These are phyloP conservation scores for Takifugu ocellatus DNA, from an alignment of 2,797 vertebrate species.

Conservation along the genomic window DNA sequence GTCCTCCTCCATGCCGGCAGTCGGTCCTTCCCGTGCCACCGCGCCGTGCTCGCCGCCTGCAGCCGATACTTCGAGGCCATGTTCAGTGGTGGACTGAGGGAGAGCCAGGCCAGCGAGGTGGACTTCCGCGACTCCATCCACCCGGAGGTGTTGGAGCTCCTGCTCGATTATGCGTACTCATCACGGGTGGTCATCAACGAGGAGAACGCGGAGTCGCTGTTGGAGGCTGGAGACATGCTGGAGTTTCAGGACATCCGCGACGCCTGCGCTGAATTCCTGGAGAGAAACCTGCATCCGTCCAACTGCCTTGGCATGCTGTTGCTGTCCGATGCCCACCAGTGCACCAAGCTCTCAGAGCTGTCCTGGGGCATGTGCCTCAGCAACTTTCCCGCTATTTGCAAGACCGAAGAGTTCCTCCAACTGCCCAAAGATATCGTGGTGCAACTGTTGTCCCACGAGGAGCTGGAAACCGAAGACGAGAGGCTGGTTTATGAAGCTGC, in stretches of 20 bases:
- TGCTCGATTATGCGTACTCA: constrained; percentile 95
- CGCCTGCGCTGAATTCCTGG: constrained; percentile 94
- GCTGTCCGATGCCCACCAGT: constrained; percentile 94
- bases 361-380: constrained; percentile 98
- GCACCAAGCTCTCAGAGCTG: constrained; percentile 92
- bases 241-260: constrained; percentile 98
- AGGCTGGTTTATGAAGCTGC: constrained; percentile 94
- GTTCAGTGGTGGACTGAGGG: constrained; percentile 95
- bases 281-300: constrained; percentile 94
- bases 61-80: constrained; percentile 98
- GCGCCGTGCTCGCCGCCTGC: constrained; percentile 93
- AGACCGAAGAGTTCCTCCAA: constrained; percentile 96
- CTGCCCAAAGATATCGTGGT: constrained; percentile 97
- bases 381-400: constrained; percentile 96
- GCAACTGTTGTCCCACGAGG: constrained; percentile 93
- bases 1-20: constrained; percentile 93
- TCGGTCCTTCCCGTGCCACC: constrained; percentile 95
- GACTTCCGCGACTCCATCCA: constrained; percentile 96
- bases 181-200: constrained; percentile 98
- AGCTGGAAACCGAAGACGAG: constrained; percentile 96
- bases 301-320: constrained; percentile 97
- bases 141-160: constrained; percentile 91
- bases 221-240: constrained; percentile 97
- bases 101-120: constrained; percentile 95
- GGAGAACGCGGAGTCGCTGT: constrained; percentile 93